A percentile compares a stretch with the other conserved stretches of the same genome.
Evolutionary conservation across 2,888 invertebrate genomes (phyloP).

Genomic region (Melitaea athalia): DNA sequence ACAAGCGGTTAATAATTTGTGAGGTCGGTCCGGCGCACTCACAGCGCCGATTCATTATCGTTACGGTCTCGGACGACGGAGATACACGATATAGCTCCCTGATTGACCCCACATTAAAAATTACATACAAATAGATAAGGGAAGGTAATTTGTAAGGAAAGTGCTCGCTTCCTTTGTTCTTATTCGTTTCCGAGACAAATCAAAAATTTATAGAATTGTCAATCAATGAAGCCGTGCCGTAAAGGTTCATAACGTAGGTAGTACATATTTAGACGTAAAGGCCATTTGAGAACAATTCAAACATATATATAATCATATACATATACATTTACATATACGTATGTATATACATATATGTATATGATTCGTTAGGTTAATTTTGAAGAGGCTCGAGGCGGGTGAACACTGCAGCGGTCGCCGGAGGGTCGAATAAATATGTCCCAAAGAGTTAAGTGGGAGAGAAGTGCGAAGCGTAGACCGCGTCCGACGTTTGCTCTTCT

Average conservation of each 20-base stretch:
- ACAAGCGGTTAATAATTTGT: conserved; percentile 81
- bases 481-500: conserved; percentile 82
- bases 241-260: conserved; percentile 65
- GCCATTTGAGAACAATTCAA: conserved; percentile 64
- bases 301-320: conserved; percentile 67
- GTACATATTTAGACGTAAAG: conserved; percentile 59
- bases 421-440: conserved; percentile 83
- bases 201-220: conserved; percentile 68
- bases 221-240: conserved; percentile 66
- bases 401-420: conserved; percentile 72
- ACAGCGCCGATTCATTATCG: conserved; percentile 79
- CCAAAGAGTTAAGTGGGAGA: conserved; percentile 82
- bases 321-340: conserved; percentile 69
- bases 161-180: conserved; percentile 70
- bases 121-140: conserved; percentile 77
- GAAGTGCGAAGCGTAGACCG: conserved; percentile 79
- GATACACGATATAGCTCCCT: conserved; percentile 79
- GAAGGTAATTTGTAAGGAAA: conserved; percentile 64
- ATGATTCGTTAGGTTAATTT: conserved; percentile 80
- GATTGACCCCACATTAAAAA: conserved; percentile 83
- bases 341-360: conserved; percentile 61
- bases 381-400: conserved; percentile 58
- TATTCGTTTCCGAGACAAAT: conserved; percentile 67
- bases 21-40: conserved; percentile 79
- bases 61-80: conserved; percentile 75